Evolutionary conservation across 1,140 invertebrate genomes (phyloP).

Genomic region (Pygmarrhopalites habei): DNA sequence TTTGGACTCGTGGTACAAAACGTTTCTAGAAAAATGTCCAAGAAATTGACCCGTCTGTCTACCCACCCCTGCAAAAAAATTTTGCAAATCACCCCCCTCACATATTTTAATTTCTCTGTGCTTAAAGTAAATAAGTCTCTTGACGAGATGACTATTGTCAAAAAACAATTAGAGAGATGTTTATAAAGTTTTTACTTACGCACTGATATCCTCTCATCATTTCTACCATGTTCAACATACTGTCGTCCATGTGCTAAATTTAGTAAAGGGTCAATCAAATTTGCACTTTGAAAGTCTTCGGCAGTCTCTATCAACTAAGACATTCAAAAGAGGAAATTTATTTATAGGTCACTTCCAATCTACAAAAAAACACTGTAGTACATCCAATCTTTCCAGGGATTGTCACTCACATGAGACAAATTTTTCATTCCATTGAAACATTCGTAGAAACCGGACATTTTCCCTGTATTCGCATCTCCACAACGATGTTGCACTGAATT

Average conservation of each 20-base stretch:
- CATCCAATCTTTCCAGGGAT: neutral
- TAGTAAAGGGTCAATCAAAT: constrained; percentile 21
- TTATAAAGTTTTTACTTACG: constrained; percentile 6
- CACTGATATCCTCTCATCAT: constrained; percentile 22
- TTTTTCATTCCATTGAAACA: constrained; percentile 12
- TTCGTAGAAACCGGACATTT: constrained; percentile 5
- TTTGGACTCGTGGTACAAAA: constrained; percentile 29
- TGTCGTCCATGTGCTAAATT: constrained; percentile 24
- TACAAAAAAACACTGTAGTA: neutral
- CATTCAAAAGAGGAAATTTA: too few species aligned
- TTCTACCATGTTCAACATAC: constrained; percentile 32
- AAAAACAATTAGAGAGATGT: too few species aligned
- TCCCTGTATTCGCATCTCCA: constrained; percentile 1
- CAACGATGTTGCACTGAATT: constrained; percentile 9
- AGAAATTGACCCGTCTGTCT: constrained; percentile 32
- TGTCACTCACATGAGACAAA: constrained; percentile 1
- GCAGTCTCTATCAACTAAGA: constrained; percentile 22
- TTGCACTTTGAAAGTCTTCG: constrained; percentile 22
- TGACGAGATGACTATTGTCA: too few species aligned
- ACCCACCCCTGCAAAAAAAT: constrained; percentile 10
- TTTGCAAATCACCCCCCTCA: neutral
- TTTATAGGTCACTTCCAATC: neutral
- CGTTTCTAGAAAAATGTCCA: constrained; percentile 24
- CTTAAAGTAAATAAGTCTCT: too few species aligned
- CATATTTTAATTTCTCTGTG: too few species aligned